Evolutionary conservation across 2,888 invertebrate species (phyloP), one percentile per base, ranked within the genome.

Genomic region (Chrysopilus asiliformis): DNA sequence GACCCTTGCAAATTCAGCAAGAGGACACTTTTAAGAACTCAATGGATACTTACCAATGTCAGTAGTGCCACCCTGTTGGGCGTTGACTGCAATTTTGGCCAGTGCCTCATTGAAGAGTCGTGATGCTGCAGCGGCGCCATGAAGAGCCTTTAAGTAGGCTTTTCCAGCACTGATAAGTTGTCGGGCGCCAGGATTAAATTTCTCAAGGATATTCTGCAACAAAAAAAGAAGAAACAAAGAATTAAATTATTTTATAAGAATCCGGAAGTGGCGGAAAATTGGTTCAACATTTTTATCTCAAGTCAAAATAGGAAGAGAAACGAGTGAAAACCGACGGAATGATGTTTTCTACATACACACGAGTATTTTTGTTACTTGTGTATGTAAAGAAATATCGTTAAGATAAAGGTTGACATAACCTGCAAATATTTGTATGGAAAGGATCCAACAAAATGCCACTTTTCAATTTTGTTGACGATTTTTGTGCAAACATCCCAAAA

Each of bases 161-260:
- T 91, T 90, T 42, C 91, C 91, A 50, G 90, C 84, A 52, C 84
- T 82, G 65, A 93, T 86, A 73, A 93, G 76, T 68, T 91, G 90
- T 54, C 89, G 74, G 29, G 91, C 86, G 47, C 89, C 86, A 39
- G 90, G 91, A 69, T 90, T 91, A 70, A 93, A 93, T 69, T 90
- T 90, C 63, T 91, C 91, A 72, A 91, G 71, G 65, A 93, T 86
- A 63, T 91, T 91, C 93, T 89, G 77, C 49, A 83, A 82, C 65
- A 68, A 68, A 55, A 60, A 47, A 52, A 47, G 45, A 52, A 45
- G 45, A 39, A n/a, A n/a, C n/a, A n/a, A n/a, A n/a, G n/a, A n/a
- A n/a, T n/a, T n/a, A 22, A 22, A 22, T 10, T 8, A 6, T 22
- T 22, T 22, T 22, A 22, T 22, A 22, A 22, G 6, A 22, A 22